phyloP scores from a whole-genome alignment of 2,888 invertebrate genomes.

The Pyrocoelia pectoralis region DNA sequence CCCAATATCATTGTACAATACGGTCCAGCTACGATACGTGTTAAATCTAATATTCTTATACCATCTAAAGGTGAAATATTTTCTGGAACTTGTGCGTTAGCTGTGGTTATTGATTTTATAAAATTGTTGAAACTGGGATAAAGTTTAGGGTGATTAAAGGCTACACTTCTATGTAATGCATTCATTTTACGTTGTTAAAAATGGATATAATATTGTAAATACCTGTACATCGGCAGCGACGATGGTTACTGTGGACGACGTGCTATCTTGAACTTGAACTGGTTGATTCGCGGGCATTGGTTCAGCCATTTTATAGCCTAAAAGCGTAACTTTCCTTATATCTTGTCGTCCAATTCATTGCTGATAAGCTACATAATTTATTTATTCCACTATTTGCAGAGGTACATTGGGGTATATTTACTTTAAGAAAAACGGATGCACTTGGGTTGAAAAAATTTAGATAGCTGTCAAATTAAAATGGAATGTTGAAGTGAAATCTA shows the following conservation, averaged over 20 bases:
- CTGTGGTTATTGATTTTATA: slow-evolving; percentile 28
- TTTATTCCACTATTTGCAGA: not conserved
- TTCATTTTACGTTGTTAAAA: slow-evolving; percentile 1
- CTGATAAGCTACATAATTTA: not conserved
- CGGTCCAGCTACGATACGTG: slow-evolving; percentile 92
- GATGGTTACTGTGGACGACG: slow-evolving; percentile 52
- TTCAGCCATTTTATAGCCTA: slow-evolving; percentile 42
- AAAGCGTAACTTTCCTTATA: slow-evolving; percentile 27
- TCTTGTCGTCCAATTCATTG: slow-evolving; percentile 24
- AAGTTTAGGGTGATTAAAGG: not conserved
- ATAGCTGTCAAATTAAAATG: not conserved
- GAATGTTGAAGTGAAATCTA: no score
- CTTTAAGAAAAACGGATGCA: no score
- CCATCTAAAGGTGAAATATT: slow-evolving; percentile 70
- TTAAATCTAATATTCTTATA: slow-evolving; percentile 79
- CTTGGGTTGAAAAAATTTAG: no score
- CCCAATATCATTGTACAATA: slow-evolving; percentile 93
- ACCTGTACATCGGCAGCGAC: slow-evolving; percentile 55
- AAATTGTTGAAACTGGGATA: not conserved
- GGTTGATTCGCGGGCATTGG: slow-evolving; percentile 38
- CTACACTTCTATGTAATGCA: not conserved
- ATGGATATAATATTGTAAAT: slow-evolving; percentile 31
- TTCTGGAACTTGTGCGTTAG: slow-evolving; percentile 10
- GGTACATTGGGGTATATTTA: not conserved
- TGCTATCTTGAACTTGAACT: slow-evolving; percentile 28